A percentile compares a stretch with the other conserved stretches of the same genome.
These are phyloP conservation scores for Muscidifurax raptorellus DNA, from an alignment of 1,140 invertebrate genomes.

Conservation along the genomic window DNA sequence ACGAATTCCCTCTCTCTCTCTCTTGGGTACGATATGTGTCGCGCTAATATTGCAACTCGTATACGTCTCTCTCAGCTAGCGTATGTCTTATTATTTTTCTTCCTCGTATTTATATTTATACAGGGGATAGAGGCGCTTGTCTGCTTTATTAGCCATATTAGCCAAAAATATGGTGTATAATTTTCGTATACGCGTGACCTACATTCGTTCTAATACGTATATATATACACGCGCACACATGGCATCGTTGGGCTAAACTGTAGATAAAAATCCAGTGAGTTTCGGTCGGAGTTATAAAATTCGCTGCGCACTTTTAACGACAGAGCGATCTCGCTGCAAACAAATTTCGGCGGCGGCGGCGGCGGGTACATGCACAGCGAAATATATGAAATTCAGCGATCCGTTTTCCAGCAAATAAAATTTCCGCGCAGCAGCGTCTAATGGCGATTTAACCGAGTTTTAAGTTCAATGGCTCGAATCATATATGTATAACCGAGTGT, in stretches of 20 bases:
- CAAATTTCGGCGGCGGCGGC: too few species aligned
- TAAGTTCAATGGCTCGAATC: neutral
- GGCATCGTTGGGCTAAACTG: too few species aligned
- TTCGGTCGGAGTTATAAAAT: too few species aligned
- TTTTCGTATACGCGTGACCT: too few species aligned
- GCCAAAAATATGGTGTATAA: neutral
- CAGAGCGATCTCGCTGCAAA: too few species aligned
- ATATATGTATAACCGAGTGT: too few species aligned
- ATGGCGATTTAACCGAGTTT: neutral
- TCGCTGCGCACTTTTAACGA: too few species aligned
- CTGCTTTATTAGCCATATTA: neutral
- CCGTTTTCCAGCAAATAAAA: neutral
- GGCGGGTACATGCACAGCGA: too few species aligned
- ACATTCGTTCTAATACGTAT: too few species aligned
- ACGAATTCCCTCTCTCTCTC: neutral
- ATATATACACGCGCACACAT: too few species aligned
- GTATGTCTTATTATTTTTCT: neutral
- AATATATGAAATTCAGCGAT: neutral
- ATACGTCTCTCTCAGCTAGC: neutral
- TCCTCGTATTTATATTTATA: neutral
- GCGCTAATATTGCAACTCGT: conserved; percentile 24
- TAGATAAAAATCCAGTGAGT: too few species aligned
- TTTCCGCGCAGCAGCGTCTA: neutral
- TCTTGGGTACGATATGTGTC: neutral
- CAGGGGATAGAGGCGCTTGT: too few species aligned